Conservation (phyloP, 2,797 vertebrate genomes). For the Thalassophryne amazonica region DNA sequence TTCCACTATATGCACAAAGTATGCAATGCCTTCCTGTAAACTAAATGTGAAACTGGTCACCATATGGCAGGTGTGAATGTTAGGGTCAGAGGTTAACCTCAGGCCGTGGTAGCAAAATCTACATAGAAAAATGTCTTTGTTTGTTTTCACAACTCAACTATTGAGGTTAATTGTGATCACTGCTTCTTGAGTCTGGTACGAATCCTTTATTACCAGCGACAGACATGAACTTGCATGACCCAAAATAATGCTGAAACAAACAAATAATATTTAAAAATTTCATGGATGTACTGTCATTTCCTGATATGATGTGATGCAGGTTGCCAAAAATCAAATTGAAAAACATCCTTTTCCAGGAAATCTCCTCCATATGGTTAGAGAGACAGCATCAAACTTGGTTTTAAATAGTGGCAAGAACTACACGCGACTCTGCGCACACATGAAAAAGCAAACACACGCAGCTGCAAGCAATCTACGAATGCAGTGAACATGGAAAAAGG, state of each 20-base stretch:
- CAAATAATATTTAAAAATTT: not conserved
- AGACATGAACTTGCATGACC: conserved; percentile 11
- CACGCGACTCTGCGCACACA: no score
- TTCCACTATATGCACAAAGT: not conserved
- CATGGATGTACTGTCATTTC: no score
- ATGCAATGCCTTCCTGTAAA: not conserved
- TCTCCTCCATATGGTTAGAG: no score
- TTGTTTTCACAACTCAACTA: conserved; percentile 20
- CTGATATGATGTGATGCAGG: no score
- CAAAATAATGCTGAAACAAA: not conserved
- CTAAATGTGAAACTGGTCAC: not conserved
- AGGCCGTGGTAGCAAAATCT: conserved; percentile 18
- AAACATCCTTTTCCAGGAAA: no score
- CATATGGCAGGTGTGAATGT: not conserved
- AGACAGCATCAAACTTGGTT: no score
- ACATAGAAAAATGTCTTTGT: not conserved
- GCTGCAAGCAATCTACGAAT: no score
- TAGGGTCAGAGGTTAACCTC: conserved; percentile 13
- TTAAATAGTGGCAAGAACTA: no score
- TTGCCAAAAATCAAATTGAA: no score
- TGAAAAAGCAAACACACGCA: no score
- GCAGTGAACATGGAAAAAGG: no score
- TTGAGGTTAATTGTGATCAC: conserved; percentile 12
- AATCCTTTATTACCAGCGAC: not conserved
- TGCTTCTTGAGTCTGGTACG: conserved; percentile 6